phyloP scores from a whole-genome alignment of 2,797 vertebrate genomes.

The Sylvilagus floridanus region DNA sequence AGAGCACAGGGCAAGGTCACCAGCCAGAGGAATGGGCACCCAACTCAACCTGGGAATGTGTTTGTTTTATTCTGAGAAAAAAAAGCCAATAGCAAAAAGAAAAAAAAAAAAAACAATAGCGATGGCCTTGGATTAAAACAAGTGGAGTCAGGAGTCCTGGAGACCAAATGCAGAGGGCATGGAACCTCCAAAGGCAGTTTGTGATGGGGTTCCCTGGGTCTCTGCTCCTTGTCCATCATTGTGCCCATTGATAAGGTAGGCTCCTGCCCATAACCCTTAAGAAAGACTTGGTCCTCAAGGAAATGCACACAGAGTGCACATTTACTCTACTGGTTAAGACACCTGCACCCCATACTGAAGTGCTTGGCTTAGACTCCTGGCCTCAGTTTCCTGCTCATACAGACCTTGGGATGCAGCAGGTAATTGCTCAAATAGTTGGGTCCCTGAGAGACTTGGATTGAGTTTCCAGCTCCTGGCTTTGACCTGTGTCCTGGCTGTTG shows the following conservation, averaged over 20 bases:
- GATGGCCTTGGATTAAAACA: slow-evolving; percentile 23
- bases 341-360: too few species aligned
- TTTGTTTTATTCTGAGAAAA: slow-evolving; percentile 39
- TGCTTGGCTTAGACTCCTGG: too few species aligned
- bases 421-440: too few species aligned
- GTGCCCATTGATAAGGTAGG: background rate
- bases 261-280: background rate
- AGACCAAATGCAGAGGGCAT: background rate
- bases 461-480: too few species aligned
- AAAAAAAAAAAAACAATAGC: background rate
- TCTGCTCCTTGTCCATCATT: background rate
- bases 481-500: too few species aligned
- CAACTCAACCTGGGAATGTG: background rate
- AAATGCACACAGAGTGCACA: background rate
- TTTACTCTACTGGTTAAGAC: too few species aligned
- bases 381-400: too few species aligned
- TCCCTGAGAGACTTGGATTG: too few species aligned
- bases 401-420: too few species aligned
- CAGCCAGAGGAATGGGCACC: background rate
- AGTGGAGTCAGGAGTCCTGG: slow-evolving; percentile 4
- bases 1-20: background rate
- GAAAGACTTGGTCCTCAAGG: background rate
- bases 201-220: background rate
- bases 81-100: background rate
- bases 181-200: background rate